These are phyloP conservation scores for Brachionus calyciflorus DNA, from an alignment of 1,140 invertebrate species.

Conservation along the genomic window DNA sequence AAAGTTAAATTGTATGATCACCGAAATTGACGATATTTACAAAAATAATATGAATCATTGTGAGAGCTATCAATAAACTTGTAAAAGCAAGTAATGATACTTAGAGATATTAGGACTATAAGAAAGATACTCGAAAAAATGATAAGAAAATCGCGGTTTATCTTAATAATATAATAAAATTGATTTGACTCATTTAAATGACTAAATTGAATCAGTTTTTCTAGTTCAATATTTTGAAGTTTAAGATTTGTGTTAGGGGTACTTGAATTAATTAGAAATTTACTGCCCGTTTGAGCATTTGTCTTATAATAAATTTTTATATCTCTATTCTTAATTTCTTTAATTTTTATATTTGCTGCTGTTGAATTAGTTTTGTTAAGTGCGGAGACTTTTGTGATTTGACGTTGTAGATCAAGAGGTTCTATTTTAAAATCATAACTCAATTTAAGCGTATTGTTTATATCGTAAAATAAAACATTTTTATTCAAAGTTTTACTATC, in stretches of 20 bases:
- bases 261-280: background rate
- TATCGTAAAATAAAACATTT: background rate
- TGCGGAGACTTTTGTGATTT: too few relatives aligned
- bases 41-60: constrained; percentile 27
- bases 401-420: too few relatives aligned
- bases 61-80: constrained; percentile 26
- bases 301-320: constrained; percentile 33
- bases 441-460: background rate
- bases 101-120: background rate
- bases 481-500: background rate
- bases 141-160: constrained; percentile 7
- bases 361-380: too few relatives aligned
- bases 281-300: background rate
- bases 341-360: background rate
- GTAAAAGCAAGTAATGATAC: constrained; percentile 25
- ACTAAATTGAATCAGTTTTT: background rate
- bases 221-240: background rate
- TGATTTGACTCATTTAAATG: background rate
- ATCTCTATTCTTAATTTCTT: background rate
- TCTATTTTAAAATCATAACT: constrained; percentile 32
- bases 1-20: too few relatives aligned
- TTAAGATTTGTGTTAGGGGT: background rate
- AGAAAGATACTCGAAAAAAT: constrained; percentile 14
- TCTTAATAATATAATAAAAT: background rate
- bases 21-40: constrained; percentile 24